Evolutionary conservation across 2,888 invertebrate species (phyloP), one percentile per base, ranked within the genome.

Genomic region (Ectobius pallidus): DNA sequence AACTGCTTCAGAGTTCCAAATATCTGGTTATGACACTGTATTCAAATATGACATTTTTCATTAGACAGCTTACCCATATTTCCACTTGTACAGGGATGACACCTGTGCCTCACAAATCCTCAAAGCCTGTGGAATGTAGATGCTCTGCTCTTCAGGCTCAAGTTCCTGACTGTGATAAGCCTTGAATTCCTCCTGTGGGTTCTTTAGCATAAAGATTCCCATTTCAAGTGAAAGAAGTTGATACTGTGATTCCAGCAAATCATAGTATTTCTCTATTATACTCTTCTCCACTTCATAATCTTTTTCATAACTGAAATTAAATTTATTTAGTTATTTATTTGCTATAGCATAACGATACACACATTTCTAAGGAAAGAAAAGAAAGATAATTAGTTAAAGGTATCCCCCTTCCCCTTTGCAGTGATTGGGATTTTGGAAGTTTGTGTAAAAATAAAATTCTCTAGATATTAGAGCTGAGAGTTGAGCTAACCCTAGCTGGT

Each of bases 51-150:
- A n/a, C n/a, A n/a, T n/a, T n/a, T n/a, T n/a, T n/a, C n/a, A n/a
- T n/a, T n/a, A n/a, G n/a, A n/a, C n/a, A n/a, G n/a, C n/a, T 69
- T 69, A 69, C 72, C 72, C 72, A 30, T 52, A 25, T 69, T 58
- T 72, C 72, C 72, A 72, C 25, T 72, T 72, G 9, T 58, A 27
- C 18, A 69, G 9, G 0, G 69, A 61, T 14, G 14, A 22, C 11
- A 68, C 18, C 30, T 72, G 72, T 20, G 34, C 55, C 0, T 58
- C 34, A 58, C 72, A 72, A 2, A 39, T 32, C n/a, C 30, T 67
- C 16, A 72, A 18, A 20, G 55, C 42, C 2, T 22, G 42, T 11
- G 68, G 68, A 18, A 72, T 20, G 11, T 34, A 34, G 11, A 34
- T 34, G 11, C 6, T 22, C 20, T 2, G 2, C 9, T 20, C 16